Evolutionary conservation across 2,113 vertebrate species (phyloP).

Genomic region (Asarcornis scutulata): DNA sequence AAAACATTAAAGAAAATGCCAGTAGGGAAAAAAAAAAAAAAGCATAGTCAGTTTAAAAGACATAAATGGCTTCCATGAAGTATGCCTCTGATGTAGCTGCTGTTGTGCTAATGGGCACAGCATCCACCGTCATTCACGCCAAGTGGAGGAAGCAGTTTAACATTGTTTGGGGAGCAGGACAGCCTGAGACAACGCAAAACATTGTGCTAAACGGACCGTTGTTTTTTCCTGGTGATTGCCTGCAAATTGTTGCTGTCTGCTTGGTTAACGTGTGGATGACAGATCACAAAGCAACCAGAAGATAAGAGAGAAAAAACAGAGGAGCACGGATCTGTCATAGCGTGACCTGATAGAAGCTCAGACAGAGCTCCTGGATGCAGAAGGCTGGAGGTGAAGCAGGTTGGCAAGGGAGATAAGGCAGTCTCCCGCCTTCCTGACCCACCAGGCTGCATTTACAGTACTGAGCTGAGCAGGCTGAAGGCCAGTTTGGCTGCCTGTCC

Average conservation of each 20-base stretch:
- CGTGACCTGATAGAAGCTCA: not conserved
- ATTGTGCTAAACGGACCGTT: not conserved
- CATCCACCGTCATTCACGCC: rapidly evolving
- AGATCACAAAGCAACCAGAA: not conserved
- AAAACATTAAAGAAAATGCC: not conserved
- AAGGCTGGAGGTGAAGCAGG: not conserved
- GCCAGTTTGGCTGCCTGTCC: not conserved
- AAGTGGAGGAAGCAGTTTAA: not conserved
- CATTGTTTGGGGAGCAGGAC: not conserved
- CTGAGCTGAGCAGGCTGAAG: not conserved
- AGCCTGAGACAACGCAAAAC: not conserved
- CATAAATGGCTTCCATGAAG: not conserved
- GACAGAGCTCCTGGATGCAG: rapidly evolving
- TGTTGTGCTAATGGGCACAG: not conserved
- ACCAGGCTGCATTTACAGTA: not conserved
- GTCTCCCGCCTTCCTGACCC: not conserved
- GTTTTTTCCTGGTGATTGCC: not conserved
- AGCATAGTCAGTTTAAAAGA: not conserved
- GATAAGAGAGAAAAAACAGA: not conserved
- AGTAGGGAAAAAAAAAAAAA: not conserved
- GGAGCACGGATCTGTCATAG: not conserved
- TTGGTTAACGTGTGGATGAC: not conserved
- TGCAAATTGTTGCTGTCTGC: not conserved
- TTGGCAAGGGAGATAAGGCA: not conserved
- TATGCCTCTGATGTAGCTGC: rapidly evolving